These are phyloP conservation scores for Esox niger DNA, from an alignment of 2,113 vertebrate species.

Conservation along the genomic window DNA sequence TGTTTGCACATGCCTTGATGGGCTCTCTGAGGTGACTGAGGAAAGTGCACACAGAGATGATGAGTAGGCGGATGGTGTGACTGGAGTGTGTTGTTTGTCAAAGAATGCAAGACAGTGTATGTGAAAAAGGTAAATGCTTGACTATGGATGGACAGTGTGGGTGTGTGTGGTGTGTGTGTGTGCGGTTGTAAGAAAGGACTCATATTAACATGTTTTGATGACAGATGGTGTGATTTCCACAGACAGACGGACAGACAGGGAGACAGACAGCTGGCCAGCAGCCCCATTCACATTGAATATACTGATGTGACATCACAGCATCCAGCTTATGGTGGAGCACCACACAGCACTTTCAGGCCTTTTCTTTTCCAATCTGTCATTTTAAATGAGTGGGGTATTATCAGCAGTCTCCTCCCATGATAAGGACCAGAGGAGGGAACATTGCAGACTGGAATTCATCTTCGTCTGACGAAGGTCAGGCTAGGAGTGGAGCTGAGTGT, in stretches of 20 bases:
- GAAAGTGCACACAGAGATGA: conserved; percentile 8
- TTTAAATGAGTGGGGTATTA: neutral
- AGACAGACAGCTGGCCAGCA: conserved; percentile 3
- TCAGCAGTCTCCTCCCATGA: neutral
- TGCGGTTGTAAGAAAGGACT: conserved; percentile 1
- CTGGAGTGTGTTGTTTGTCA: neutral
- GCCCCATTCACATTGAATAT: conserved; percentile 16
- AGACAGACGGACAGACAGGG: neutral
- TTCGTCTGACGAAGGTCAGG: too few relatives aligned
- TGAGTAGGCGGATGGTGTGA: neutral
- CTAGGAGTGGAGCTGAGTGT: too few relatives aligned
- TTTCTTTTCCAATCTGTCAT: neutral
- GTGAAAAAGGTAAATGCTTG: neutral
- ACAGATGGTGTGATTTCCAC: conserved; percentile 10
- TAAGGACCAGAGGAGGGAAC: neutral
- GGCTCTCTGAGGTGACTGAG: neutral
- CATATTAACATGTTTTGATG: neutral
- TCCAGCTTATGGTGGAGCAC: conserved; percentile 13
- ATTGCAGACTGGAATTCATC: too few relatives aligned
- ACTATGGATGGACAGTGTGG: neutral
- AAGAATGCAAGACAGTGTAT: neutral
- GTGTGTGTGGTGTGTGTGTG: neutral
- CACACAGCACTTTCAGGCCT: conserved; percentile 10
- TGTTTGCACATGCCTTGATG: neutral
- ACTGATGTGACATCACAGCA: conserved; percentile 14